Evolutionary conservation across 2,113 vertebrate species (phyloP).

Genomic region (Eulacestoma nigropectus): DNA sequence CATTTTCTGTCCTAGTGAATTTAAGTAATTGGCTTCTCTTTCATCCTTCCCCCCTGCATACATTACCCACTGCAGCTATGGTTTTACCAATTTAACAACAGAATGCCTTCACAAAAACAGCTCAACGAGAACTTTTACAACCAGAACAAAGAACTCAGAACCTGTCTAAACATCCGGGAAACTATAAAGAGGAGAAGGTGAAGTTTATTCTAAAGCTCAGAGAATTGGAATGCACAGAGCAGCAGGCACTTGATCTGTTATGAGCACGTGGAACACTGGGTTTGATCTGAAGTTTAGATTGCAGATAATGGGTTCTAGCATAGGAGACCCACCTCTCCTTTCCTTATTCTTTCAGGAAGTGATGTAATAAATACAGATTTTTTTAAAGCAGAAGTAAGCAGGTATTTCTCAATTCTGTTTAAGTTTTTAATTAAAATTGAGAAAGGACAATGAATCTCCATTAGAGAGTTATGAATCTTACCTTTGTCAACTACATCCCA

Average conservation of each 20-base stretch:
- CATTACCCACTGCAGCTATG: neutral
- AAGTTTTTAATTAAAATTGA: neutral
- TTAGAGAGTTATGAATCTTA: slow-evolving; percentile 53
- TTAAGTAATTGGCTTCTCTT: neutral
- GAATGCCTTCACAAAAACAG: neutral
- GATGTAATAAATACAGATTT: neutral
- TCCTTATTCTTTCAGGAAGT: neutral
- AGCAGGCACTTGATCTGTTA: neutral
- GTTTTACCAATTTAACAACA: neutral
- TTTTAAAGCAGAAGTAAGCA: neutral
- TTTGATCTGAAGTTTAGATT: neutral
- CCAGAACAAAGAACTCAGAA: neutral
- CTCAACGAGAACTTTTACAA: neutral
- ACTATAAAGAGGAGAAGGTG: neutral
- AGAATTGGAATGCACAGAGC: neutral
- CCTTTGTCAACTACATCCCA: slow-evolving; percentile 99
- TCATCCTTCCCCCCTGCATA: neutral
- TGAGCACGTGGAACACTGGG: neutral
- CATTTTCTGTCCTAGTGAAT: neutral
- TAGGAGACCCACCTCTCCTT: neutral
- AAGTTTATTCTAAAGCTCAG: neutral
- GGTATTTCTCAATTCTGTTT: neutral
- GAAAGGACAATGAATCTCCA: neutral
- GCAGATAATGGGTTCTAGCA: neutral
- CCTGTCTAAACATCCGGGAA: neutral